Evolutionary conservation across 2,888 invertebrate genomes (phyloP).

Genomic region (Microchrysa polita): DNA sequence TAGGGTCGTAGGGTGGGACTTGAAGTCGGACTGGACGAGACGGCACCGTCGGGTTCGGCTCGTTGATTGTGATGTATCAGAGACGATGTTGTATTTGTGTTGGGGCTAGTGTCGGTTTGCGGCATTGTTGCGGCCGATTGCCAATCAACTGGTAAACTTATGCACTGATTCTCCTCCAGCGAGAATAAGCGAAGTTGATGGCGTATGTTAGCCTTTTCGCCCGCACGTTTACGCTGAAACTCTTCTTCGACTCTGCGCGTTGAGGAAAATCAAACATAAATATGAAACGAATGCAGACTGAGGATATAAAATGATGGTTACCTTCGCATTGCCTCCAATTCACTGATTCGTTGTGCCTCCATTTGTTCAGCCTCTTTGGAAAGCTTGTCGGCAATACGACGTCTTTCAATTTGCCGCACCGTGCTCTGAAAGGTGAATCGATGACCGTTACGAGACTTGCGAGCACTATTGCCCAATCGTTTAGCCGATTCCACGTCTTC

Average conservation of each 20-base stretch:
- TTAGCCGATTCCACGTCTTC: background rate
- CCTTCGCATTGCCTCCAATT: conserved; percentile 83
- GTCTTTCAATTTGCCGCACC: conserved; percentile 81
- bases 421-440: conserved; percentile 87
- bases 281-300: conserved; percentile 12
- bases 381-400: conserved; percentile 77
- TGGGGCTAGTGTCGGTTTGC: conserved; percentile 60
- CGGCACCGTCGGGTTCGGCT: conserved; percentile 79
- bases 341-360: conserved; percentile 78
- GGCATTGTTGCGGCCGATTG: conserved; percentile 40
- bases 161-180: conserved; percentile 68
- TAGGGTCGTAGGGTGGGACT: conserved; percentile 62
- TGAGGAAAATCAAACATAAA: background rate
- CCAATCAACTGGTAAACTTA: conserved; percentile 67
- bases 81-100: background rate
- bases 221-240: conserved; percentile 83
- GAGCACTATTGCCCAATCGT: background rate
- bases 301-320: too few species aligned
- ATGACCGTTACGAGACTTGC: conserved; percentile 62
- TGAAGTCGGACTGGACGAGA: conserved; percentile 66
- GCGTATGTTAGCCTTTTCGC: conserved; percentile 78
- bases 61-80: conserved; percentile 64
- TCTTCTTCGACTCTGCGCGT: conserved; percentile 79
- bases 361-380: conserved; percentile 80
- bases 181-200: conserved; percentile 79